Evolutionary conservation across 1,140 invertebrate genomes (phyloP), one percentile per base, ranked within the genome.

Genomic region (Magallana ariakensis): DNA sequence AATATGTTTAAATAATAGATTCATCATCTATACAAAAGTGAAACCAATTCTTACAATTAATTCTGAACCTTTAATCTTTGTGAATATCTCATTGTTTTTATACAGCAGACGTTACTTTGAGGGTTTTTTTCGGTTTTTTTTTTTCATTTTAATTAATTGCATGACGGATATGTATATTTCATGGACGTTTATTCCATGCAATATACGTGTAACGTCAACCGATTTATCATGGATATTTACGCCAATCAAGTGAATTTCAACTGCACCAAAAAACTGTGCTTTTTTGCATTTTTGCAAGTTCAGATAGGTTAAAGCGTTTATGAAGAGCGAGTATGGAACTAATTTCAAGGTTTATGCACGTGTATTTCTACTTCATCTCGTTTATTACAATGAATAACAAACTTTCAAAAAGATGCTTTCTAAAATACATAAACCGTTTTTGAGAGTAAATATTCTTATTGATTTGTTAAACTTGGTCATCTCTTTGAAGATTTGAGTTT

Each of bases 311-410:
- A 46, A 46, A 46, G 5, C 33, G 33, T 46, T 22, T 26, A 26
- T 75, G 22, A 9, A 33, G 19, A 1, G 33, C 19, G 26, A 33
- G 66, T 19, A 75, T 26, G 19, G 66, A 75, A 75, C 66, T 75
- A 75, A 75, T 75, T 75, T 22, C 26, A 75, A 26, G 22, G 66
- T 75, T 75, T 75, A 22, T 15, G 11, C 66, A 75, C 66, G 66
- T 75, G 66, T 75, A 26, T 10, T 26, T 11, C 16, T 26, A 19
- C 22, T 75, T 26, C 66, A 26, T 33, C 66, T 75, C 66, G 26
- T 75, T 75, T 75, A 75, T 75, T 75, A 75, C 66, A 75, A 75
- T 75, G 22, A 75, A 75, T 13, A 75, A 75, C 66, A 75, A 75
- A 75, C 22, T 75, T 26, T 75, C 66, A 75, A 75, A 26, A 75